Percentiles rank a stretch among this genome's conserved stretches.
phyloP scores from a whole-genome alignment of 1,140 invertebrate genomes.

The Trypoxylus dichotomus region DNA sequence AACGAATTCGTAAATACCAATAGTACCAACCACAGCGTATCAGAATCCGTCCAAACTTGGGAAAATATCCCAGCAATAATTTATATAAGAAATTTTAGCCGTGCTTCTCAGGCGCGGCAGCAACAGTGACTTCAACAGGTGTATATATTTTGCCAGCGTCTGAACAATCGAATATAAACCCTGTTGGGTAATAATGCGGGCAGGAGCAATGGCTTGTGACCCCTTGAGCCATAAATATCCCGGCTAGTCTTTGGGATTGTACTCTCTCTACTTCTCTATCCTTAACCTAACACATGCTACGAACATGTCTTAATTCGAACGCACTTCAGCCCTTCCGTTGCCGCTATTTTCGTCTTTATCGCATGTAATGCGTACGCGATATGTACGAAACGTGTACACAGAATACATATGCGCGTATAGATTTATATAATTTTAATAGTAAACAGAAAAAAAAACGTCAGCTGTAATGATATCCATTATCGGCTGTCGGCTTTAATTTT shows the following conservation, averaged over 20 bases:
- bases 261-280: conserved; percentile 33
- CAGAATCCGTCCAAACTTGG: too few relatives aligned
- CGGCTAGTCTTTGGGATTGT: conserved; percentile 42
- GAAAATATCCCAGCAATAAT: conserved; percentile 2
- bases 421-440: background rate
- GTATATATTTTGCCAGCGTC: conserved; percentile 50
- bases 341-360: conserved; percentile 9
- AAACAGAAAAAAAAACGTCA: background rate
- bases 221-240: conserved; percentile 53
- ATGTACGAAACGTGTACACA: background rate
- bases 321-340: background rate
- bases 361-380: background rate
- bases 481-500: background rate
- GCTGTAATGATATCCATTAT: background rate
- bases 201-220: conserved; percentile 54
- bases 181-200: conserved; percentile 53
- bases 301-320: conserved; percentile 30
- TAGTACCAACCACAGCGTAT: too few relatives aligned
- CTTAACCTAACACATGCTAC: conserved; percentile 29
- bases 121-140: conserved; percentile 51
- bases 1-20: too few relatives aligned
- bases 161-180: conserved; percentile 53
- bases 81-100: conserved; percentile 25
- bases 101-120: conserved; percentile 31
- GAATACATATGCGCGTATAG: background rate